Percentiles rank a stretch among this genome's conserved stretches.
These are phyloP conservation scores for Celastrina argiolus DNA, from an alignment of 2,888 invertebrate genomes.

Conservation along the genomic window DNA sequence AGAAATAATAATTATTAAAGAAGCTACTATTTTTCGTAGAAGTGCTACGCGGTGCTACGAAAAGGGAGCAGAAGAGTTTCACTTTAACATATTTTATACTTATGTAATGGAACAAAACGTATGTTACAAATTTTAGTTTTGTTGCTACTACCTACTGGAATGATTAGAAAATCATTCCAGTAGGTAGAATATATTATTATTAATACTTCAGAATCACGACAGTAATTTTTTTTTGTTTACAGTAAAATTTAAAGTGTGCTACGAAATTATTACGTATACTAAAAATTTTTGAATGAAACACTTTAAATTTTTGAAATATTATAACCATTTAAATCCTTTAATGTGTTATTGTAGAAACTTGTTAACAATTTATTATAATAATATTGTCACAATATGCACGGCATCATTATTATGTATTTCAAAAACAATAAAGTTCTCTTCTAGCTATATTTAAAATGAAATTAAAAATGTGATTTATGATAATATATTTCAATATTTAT, in stretches of 20 bases:
- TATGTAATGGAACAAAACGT: too few relatives aligned
- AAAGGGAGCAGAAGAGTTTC: background rate
- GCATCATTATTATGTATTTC: background rate
- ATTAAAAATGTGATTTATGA: background rate
- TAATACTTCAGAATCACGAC: too few relatives aligned
- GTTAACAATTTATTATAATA: background rate
- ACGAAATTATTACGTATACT: too few relatives aligned
- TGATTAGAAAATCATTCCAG: too few relatives aligned
- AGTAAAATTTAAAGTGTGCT: too few relatives aligned
- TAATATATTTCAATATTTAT: background rate
- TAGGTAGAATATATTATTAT: too few relatives aligned
- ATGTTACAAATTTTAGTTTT: too few relatives aligned
- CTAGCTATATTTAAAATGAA: background rate
- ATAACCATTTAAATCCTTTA: background rate
- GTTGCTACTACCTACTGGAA: too few relatives aligned
- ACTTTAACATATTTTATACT: background rate
- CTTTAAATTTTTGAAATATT: too few relatives aligned
- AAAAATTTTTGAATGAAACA: too few relatives aligned
- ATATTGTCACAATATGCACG: background rate
- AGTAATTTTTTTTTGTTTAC: too few relatives aligned
- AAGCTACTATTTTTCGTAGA: background rate
- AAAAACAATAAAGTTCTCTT: background rate
- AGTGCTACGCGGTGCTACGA: constrained; percentile 2
- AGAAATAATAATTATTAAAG: background rate
- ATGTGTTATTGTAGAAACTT: background rate